Base-by-base conservation (phyloP, 2,797 vertebrate species). In the Pipistrellus kuhlii region DNA sequence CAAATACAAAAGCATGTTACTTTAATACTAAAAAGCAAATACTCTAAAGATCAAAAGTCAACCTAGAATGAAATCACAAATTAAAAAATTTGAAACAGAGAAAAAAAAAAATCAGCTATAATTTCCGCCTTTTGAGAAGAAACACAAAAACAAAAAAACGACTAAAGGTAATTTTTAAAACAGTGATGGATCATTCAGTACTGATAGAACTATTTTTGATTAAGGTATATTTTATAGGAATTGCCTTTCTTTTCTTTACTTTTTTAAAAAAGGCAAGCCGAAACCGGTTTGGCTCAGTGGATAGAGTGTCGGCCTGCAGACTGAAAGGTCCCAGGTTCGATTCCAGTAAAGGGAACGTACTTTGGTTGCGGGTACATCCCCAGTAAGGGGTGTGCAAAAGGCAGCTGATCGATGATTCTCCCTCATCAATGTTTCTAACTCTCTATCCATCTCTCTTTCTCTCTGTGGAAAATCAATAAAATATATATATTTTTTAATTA, bases 31-130 rank as follows among this genome's bases (percentile, higher is more conserved):
- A 82, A 88, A 84, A 20, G 9, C 23, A 18, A 91, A 53, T 23
- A 55, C 41, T 83, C 78, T 82, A 68, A 90, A 86, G 8, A 72
- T 21, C 6, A 59, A 93, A 89, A 64, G 23, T 55, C 53, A 64
- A 15, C 66, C 35, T 35, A 75, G 92, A 95, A 44, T 53, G 18
- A 85, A 77, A 62, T 44, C n/a, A 85, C 15, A 72, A 71, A 94
- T 64, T 75, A 6, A 59, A 81, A 91, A 84, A 55, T 66, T 8
- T 25, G 46, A 75, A 95, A 77, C 8, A 86, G 30, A 59, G 32
- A 38, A 73, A 32, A 35, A 81, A 44, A 48, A 76, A 72, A 23
- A 53, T 66, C 30, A 91, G 30, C 57, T 81, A 57, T 53, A 75
- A 66, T 88, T 88, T 32, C 23, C 27, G 48, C 20, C 48, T 85